Evolutionary conservation across 2,888 invertebrate species (phyloP).

Genomic region (Laspeyria flexula): DNA sequence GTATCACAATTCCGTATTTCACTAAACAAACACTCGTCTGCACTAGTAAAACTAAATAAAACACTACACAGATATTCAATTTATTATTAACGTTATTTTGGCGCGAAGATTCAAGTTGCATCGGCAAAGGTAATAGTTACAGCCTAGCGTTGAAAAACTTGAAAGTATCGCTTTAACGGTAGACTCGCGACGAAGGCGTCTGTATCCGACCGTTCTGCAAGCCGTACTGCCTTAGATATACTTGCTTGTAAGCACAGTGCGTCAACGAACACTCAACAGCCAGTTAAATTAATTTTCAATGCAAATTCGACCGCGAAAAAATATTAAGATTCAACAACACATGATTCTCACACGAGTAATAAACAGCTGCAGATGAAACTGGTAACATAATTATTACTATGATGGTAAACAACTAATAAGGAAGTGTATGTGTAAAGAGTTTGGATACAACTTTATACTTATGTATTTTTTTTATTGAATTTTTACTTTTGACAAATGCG

Average conservation of each 20-base stretch:
- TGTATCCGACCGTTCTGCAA: constrained; percentile 56
- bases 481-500: background rate
- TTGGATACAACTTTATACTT: too few species aligned
- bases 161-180: constrained; percentile 23
- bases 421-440: too few species aligned
- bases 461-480: too few species aligned
- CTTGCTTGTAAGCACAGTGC: constrained; percentile 33
- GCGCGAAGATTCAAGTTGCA: constrained; percentile 25
- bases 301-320: constrained; percentile 27
- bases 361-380: constrained; percentile 10
- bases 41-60: constrained; percentile 38
- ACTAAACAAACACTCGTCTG: constrained; percentile 72
- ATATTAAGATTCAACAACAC: constrained; percentile 6
- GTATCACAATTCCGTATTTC: constrained; percentile 62
- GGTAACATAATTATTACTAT: background rate
- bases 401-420: background rate
- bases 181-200: constrained; percentile 54
- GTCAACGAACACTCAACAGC: constrained; percentile 24
- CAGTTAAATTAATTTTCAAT: constrained; percentile 22
- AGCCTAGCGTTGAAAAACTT: constrained; percentile 47
- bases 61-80: constrained; percentile 28
- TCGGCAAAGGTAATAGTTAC: constrained; percentile 17
- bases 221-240: constrained; percentile 55
- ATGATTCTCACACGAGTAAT: constrained; percentile 19
- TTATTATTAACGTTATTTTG: constrained; percentile 17